These are phyloP conservation scores for Scylla paramamosain DNA, from an alignment of 1,140 invertebrate genomes.

Conservation along the genomic window DNA sequence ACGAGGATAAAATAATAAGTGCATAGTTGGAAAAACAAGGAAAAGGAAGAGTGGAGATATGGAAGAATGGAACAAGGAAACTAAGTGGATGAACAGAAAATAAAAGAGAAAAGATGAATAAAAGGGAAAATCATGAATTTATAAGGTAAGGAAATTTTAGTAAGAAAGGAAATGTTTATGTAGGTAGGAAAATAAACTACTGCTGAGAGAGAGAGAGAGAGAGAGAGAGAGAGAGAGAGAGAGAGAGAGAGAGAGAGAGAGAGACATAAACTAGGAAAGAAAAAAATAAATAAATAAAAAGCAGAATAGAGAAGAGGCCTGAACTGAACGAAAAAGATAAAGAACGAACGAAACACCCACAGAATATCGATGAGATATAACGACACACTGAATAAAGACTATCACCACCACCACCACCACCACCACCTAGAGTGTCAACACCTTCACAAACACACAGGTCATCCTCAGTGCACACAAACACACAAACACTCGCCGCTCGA, in stretches of 20 bases:
- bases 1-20: neutral
- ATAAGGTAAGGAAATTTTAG: neutral
- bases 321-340: neutral
- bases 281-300: neutral
- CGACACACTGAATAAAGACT: neutral
- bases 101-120: neutral
- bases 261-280: neutral
- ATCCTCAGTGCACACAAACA: too few relatives aligned
- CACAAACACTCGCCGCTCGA: too few relatives aligned
- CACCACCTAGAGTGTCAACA: neutral
- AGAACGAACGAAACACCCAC: neutral
- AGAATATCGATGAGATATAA: neutral
- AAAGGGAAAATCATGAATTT: too few relatives aligned
- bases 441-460: neutral
- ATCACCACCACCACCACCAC: neutral
- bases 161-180: neutral
- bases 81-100: neutral
- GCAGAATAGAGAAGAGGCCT: too few relatives aligned
- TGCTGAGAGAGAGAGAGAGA: too few relatives aligned
- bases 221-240: too few relatives aligned
- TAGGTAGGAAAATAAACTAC: neutral
- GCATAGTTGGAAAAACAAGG: neutral
- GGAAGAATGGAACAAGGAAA: neutral
- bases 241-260: neutral
- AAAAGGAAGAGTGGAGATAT: neutral